Evolutionary conservation across 1,140 invertebrate genomes (phyloP), one percentile per base, ranked within the genome.

Genomic region (Aphis craccivora): DNA sequence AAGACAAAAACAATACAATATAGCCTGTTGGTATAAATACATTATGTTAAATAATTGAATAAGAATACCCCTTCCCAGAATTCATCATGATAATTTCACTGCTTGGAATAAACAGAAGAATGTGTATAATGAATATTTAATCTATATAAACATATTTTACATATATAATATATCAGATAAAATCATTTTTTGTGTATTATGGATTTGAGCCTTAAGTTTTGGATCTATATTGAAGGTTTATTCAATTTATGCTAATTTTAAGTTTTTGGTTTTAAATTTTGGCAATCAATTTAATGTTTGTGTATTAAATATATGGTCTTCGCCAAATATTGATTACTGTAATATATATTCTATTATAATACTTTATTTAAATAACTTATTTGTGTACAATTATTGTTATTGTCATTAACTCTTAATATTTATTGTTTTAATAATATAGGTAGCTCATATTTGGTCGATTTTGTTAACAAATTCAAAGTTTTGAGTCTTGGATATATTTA

Each of bases 191-290:
- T 60, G 8, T 9, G 8, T 60, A 25, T 4, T 67, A 67, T 18
- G 18, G 5, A 18, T 60, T 11, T 11, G 55, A 9, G 55, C 14
- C 55, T 30, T 67, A n/a, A 30, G 60, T n/a, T 67, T 67, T 67
- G 14, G 11, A 67, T 11, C 14, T n/a, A 5, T 67, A 5, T 18
- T 67, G 30, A 67, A 67, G 30, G 30, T n/a, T 67, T 4, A 67
- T 67, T 67, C n/a, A 67, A n/a, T 67, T 67, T n/a, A 67, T n/a
- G 30, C 60, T n/a, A 67, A 67, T 67, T 67, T 67, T n/a, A 67
- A 30, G 11, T n/a, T 67, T 67, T 30, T 67, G 30, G 30, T n/a
- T n/a, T n/a, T 67, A 18, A n/a, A 67, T n/a, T 67, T n/a, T 67
- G 30, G n/a, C 18, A n/a, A n/a, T 11, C 60, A 67, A 67, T 67